Conservation (phyloP, 2,888 invertebrate species). For the Cryptophagus acutangulus region DNA sequence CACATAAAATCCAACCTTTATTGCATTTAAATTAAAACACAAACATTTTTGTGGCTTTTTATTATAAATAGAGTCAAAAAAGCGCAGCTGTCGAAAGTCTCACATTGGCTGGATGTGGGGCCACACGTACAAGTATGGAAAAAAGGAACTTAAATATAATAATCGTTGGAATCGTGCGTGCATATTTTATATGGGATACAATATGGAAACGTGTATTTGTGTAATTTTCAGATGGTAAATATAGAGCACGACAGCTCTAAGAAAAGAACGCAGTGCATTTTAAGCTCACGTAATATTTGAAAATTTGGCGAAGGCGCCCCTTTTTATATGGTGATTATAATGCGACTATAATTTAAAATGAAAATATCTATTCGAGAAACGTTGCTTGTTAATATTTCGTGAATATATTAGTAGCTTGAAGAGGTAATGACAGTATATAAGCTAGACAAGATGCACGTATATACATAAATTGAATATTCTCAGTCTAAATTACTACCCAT, state of each 20-base stretch:
- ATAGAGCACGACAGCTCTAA: constrained; percentile 37
- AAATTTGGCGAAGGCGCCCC: too few species aligned
- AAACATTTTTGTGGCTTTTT: too few species aligned
- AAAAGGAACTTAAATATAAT: constrained; percentile 27
- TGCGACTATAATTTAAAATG: constrained; percentile 2
- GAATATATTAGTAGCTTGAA: constrained; percentile 3
- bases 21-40: too few species aligned
- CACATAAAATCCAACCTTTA: too few species aligned
- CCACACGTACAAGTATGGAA: background rate
- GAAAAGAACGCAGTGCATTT: too few species aligned
- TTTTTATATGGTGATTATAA: constrained; percentile 2
- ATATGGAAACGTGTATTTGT: constrained; percentile 37
- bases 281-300: too few species aligned
- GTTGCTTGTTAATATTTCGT: background rate
- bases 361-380: background rate
- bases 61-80: too few species aligned
- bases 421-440: constrained; percentile 26
- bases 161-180: constrained; percentile 38
- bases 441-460: constrained; percentile 21
- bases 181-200: constrained; percentile 34
- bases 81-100: too few species aligned
- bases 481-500: constrained; percentile 38
- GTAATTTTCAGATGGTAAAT: constrained; percentile 43
- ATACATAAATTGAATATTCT: constrained; percentile 31
- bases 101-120: too few species aligned